A percentile compares a stretch with the other conserved stretches of the same genome.
These are phyloP conservation scores for Conistra vaccinii DNA, from an alignment of 2,888 invertebrate species.

Conservation along the genomic window DNA sequence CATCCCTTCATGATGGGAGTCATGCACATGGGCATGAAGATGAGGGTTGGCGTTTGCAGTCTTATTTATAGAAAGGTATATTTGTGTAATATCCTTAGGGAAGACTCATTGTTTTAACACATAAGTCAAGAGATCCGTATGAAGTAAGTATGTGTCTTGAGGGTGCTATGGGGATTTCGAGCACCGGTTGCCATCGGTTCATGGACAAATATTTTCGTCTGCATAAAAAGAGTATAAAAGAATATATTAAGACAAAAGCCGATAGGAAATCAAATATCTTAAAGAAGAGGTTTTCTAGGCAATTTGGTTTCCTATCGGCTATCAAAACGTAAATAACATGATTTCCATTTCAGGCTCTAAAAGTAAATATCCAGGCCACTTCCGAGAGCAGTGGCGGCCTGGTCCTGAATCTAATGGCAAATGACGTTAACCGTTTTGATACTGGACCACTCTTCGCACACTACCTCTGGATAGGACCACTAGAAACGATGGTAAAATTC, in stretches of 20 bases:
- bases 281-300: background rate
- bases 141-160: background rate
- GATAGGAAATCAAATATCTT: background rate
- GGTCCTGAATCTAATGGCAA: conserved; percentile 92
- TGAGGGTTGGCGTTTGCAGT: conserved; percentile 95
- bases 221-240: too few species aligned
- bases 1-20: conserved; percentile 93
- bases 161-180: background rate
- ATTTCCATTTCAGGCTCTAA: conserved; percentile 81
- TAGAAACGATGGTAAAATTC: conserved; percentile 91
- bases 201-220: background rate
- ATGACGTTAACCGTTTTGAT: conserved; percentile 95
- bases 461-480: conserved; percentile 94
- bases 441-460: conserved; percentile 93
- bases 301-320: background rate
- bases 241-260: background rate
- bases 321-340: background rate
- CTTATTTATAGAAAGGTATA: conserved; percentile 95
- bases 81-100: background rate
- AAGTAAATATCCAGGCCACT: conserved; percentile 85
- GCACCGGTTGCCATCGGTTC: background rate
- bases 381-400: conserved; percentile 86
- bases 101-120: background rate
- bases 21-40: conserved; percentile 95
- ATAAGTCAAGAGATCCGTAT: background rate